Evolutionary conservation across 1,140 invertebrate species (phyloP).

Genomic region (Lepidurus packardi): DNA sequence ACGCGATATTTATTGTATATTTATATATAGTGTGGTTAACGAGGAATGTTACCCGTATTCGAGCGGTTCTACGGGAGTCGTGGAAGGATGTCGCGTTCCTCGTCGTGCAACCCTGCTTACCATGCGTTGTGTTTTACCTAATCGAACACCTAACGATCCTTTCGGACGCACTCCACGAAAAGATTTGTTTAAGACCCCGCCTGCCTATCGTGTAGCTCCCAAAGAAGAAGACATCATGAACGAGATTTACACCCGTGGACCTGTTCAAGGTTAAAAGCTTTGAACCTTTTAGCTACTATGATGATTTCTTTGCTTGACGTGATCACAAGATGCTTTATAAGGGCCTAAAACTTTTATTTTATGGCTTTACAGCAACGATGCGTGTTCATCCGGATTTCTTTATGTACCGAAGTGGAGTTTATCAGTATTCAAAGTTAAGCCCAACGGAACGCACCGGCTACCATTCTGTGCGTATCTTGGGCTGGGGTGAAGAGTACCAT

Average conservation of each 20-base stretch:
- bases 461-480: slow-evolving; percentile 84
- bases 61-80: slow-evolving; percentile 50
- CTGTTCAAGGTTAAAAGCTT: slow-evolving; percentile 77
- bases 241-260: slow-evolving; percentile 80
- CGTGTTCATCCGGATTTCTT: slow-evolving; percentile 85
- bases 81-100: slow-evolving; percentile 47
- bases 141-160: slow-evolving; percentile 29
- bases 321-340: neutral
- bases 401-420: slow-evolving; percentile 75
- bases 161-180: slow-evolving; percentile 35
- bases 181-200: slow-evolving; percentile 66
- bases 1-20: neutral
- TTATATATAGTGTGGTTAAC: slow-evolving; percentile 60
- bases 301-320: neutral
- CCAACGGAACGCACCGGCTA: slow-evolving; percentile 58
- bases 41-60: slow-evolving; percentile 75
- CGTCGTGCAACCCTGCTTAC: slow-evolving; percentile 43
- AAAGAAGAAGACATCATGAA: slow-evolving; percentile 74
- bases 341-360: slow-evolving; percentile 17
- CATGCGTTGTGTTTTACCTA: slow-evolving; percentile 41
- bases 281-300: neutral
- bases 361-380: slow-evolving; percentile 67
- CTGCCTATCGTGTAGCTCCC: slow-evolving; percentile 70
- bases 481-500: slow-evolving; percentile 73
- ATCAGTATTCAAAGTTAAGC: slow-evolving; percentile 57